Conservation (phyloP, 1,140 invertebrate genomes). For the Hyles vespertilio region DNA sequence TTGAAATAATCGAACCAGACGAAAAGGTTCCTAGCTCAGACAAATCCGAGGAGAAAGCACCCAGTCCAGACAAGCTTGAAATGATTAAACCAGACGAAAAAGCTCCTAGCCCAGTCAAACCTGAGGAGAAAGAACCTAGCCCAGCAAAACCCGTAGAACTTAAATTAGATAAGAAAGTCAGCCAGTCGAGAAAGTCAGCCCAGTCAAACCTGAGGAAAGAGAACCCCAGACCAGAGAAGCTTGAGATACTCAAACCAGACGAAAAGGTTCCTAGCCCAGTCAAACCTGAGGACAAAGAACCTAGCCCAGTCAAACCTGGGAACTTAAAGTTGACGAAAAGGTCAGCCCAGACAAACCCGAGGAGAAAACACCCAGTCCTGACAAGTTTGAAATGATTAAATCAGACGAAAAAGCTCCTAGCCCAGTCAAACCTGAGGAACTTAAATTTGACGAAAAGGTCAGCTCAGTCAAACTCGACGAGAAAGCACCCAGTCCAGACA, state of each 20-base stretch:
- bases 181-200: not conserved
- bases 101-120: not conserved
- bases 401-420: too few species aligned
- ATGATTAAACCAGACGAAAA: not conserved
- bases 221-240: not conserved
- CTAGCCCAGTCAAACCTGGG: too few species aligned
- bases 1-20: not conserved
- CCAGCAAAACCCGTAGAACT: too few species aligned
- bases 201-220: conserved; percentile 6
- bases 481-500: too few species aligned
- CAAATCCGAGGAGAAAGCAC: not conserved
- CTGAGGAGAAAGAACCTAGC: too few species aligned
- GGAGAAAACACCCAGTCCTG: not conserved
- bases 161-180: not conserved
- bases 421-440: too few species aligned
- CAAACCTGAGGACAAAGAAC: not conserved
- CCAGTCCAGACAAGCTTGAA: not conserved
- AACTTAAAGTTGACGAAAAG: not conserved
- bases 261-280: not conserved
- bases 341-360: too few species aligned
- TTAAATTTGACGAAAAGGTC: too few species aligned
- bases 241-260: not conserved
- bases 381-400: not conserved
- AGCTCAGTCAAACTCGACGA: too few species aligned
- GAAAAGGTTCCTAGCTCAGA: not conserved